Conservation (phyloP, 53 echinoderm and acorn worm genomes). For the Antedon mediterranea region DNA sequence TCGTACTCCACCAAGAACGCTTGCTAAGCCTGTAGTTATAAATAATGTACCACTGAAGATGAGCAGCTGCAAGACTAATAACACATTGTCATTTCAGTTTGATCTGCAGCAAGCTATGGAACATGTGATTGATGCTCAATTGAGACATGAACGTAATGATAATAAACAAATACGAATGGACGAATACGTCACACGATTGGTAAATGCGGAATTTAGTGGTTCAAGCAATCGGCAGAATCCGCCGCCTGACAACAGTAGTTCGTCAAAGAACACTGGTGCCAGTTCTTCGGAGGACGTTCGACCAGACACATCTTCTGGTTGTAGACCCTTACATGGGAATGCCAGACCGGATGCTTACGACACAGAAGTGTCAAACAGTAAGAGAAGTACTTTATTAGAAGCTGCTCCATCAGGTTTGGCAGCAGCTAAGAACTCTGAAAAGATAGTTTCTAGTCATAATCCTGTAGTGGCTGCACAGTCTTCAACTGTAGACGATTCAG, state of each 20-base stretch:
- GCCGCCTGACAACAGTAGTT: not conserved
- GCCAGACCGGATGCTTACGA: not conserved
- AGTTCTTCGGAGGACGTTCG: not conserved
- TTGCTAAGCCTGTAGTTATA: not conserved
- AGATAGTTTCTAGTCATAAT: not conserved
- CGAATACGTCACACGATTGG: slow-evolving; percentile 51
- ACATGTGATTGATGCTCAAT: slow-evolving; percentile 77
- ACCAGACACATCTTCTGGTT: not conserved
- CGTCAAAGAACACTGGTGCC: not conserved
- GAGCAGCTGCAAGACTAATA: not conserved
- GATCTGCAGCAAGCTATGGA: slow-evolving; percentile 79
- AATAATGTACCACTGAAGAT: not conserved
- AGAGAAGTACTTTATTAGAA: not conserved
- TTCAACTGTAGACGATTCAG: not conserved
- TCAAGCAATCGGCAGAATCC: not conserved
- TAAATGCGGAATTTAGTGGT: slow-evolving; percentile 57
- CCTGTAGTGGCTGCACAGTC: not conserved
- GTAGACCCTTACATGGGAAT: not conserved
- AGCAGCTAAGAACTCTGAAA: not conserved
- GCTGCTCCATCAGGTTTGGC: not conserved
- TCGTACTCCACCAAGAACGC: not conserved
- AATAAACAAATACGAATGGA: slow-evolving; percentile 36
- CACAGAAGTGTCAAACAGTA: not conserved
- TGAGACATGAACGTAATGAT: slow-evolving; percentile 13
- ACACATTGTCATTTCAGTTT: slow-evolving; percentile 8